phyloP scores from a whole-genome alignment of 2,113 vertebrate genomes.

The Brachypteracias leptosomus region DNA sequence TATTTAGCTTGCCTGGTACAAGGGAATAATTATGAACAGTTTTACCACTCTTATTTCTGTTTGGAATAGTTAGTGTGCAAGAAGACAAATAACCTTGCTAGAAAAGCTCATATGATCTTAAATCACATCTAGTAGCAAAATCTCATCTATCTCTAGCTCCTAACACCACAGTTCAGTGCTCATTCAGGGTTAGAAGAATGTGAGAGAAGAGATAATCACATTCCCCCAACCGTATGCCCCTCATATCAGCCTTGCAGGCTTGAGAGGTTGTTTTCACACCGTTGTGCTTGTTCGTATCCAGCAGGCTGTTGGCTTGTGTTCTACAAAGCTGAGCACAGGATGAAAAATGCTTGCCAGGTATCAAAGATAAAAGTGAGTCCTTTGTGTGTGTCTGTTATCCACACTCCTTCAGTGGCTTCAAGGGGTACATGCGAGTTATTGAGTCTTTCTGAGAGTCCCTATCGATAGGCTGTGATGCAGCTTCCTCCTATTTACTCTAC shows the following conservation, averaged over 20 bases:
- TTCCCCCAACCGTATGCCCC: background rate
- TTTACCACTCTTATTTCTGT: background rate
- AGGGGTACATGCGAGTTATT: background rate
- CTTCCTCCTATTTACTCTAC: background rate
- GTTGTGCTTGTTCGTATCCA: background rate
- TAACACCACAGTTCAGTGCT: background rate
- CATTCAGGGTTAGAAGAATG: background rate
- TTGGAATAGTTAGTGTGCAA: background rate
- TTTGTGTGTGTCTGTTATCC: conserved; percentile 7
- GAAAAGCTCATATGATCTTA: background rate
- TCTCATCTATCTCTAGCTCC: background rate
- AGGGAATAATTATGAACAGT: background rate
- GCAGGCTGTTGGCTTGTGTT: conserved; percentile 5
- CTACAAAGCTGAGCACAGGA: conserved; percentile 23
- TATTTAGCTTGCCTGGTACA: background rate
- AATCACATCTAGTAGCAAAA: background rate
- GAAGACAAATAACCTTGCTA: background rate
- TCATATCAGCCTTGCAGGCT: background rate
- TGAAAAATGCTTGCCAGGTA: conserved; percentile 20
- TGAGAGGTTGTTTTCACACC: conserved; percentile 27
- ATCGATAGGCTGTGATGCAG: background rate
- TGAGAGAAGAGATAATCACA: conserved; percentile 20
- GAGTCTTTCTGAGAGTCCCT: background rate
- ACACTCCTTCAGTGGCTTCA: background rate
- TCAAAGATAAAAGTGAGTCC: background rate